phyloP scores from a whole-genome alignment of 2,113 vertebrate genomes.

The Steatornis caripensis region DNA sequence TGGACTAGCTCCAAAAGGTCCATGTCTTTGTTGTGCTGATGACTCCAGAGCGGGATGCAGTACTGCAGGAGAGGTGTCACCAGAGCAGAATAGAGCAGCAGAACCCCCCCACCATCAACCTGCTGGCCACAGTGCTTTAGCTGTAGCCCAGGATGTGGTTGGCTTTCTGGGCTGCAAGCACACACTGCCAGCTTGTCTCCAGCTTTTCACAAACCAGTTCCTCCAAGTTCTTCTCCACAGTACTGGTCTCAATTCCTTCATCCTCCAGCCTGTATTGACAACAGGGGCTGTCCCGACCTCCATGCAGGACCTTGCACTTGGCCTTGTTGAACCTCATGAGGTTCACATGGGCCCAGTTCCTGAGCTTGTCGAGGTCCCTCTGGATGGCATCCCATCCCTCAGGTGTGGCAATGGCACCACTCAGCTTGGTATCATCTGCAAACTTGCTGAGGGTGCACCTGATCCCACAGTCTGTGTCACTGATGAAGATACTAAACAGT shows the following conservation, averaged over 20 bases:
- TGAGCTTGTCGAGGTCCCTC: background rate
- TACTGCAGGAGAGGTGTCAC: background rate
- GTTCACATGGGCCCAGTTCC: background rate
- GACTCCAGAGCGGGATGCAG: background rate
- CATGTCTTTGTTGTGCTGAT: background rate
- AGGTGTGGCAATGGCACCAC: accelerated
- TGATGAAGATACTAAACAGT: background rate
- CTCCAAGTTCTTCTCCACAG: background rate
- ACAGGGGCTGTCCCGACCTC: accelerated
- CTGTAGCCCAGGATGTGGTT: accelerated
- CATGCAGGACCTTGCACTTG: background rate
- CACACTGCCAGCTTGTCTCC: background rate
- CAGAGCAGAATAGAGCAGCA: background rate
- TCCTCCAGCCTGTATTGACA: background rate
- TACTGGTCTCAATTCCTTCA: background rate
- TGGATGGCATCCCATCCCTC: background rate
- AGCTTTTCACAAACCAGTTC: background rate
- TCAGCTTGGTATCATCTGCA: background rate
- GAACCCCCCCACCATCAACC: background rate
- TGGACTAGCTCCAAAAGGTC: background rate
- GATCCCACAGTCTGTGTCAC: accelerated
- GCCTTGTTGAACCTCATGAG: background rate
- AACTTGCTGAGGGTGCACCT: background rate
- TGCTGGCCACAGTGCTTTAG: background rate
- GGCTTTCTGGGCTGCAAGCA: accelerated